Evolutionary conservation across 2,113 vertebrate genomes (phyloP).

Genomic region (Elaphurus davidianus): DNA sequence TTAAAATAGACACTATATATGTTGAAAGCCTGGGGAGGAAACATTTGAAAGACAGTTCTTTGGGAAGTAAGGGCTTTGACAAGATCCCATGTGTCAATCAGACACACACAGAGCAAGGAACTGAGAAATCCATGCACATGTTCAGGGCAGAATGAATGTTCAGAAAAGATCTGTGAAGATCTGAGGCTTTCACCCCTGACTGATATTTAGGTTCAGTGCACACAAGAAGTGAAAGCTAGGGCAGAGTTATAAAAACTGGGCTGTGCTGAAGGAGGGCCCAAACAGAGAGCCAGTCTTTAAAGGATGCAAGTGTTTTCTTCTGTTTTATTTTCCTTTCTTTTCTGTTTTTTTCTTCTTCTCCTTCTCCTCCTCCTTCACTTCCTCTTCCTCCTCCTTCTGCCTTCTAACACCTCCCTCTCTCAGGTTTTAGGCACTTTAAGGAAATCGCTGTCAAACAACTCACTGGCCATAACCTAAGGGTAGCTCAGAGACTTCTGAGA

Average conservation of each 20-base stretch:
- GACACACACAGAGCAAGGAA: neutral
- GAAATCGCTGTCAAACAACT: neutral
- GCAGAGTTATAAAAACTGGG: neutral
- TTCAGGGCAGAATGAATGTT: neutral
- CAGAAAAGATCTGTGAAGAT: neutral
- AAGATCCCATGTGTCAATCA: neutral
- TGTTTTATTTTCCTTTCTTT: no score
- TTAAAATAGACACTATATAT: neutral
- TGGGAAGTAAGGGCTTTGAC: neutral
- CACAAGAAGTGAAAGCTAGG: neutral
- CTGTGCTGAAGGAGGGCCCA: neutral
- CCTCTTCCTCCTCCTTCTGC: neutral
- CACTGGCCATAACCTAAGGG: neutral
- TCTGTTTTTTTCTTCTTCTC: fast-evolving
- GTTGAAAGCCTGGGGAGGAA: neutral
- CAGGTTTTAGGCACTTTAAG: neutral
- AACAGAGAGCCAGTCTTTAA: neutral
- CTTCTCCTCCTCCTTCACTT: neutral
- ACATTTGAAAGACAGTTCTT: neutral
- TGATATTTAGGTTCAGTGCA: neutral
- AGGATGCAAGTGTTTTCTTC: neutral
- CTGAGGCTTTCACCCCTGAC: neutral
- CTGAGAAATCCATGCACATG: neutral
- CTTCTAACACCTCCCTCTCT: neutral
- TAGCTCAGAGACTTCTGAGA: neutral